Evolutionary conservation across 2,113 vertebrate genomes (phyloP).

Genomic region (Zingel zingel): DNA sequence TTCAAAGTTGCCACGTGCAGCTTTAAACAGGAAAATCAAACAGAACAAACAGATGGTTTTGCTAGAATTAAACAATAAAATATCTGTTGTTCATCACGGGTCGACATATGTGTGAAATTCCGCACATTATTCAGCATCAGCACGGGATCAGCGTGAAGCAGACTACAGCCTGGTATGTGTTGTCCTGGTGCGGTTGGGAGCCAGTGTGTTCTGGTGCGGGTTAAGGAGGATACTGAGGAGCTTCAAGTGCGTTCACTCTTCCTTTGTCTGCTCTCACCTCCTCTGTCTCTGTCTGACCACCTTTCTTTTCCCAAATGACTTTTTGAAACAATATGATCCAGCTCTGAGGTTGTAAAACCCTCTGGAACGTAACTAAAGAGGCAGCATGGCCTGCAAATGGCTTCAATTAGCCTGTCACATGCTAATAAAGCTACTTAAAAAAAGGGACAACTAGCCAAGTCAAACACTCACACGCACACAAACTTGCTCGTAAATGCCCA

Average conservation of each 20-base stretch:
- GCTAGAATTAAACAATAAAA: slow-evolving; percentile 62
- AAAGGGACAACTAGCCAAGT: slow-evolving; percentile 61
- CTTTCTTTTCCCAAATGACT: slow-evolving; percentile 62
- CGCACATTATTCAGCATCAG: slow-evolving; percentile 67
- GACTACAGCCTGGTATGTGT: slow-evolving; percentile 49
- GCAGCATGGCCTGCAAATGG: slow-evolving; percentile 75
- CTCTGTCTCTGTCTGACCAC: slow-evolving; percentile 47
- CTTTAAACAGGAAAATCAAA: slow-evolving; percentile 46
- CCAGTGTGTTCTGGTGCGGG: slow-evolving; percentile 24
- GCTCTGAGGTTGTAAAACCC: slow-evolving; percentile 80
- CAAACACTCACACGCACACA: slow-evolving; percentile 53
- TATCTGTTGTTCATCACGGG: slow-evolving; percentile 58
- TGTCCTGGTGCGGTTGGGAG: slow-evolving; percentile 22
- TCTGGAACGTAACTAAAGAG: slow-evolving; percentile 80
- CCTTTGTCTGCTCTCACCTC: slow-evolving; percentile 62
- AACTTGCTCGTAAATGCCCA: slow-evolving; percentile 29
- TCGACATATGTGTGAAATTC: slow-evolving; percentile 75
- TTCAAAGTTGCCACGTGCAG: slow-evolving; percentile 42
- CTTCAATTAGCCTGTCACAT: slow-evolving; percentile 83
- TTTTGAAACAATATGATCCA: slow-evolving; percentile 80
- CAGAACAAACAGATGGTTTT: slow-evolving; percentile 61
- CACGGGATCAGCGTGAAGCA: slow-evolving; percentile 46
- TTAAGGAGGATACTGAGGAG: slow-evolving; percentile 62
- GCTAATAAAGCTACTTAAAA: slow-evolving; percentile 78
- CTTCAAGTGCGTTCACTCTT: slow-evolving; percentile 63